These are phyloP conservation scores for Percopsis transmontana DNA, from an alignment of 2,113 vertebrate species.

Conservation along the genomic window DNA sequence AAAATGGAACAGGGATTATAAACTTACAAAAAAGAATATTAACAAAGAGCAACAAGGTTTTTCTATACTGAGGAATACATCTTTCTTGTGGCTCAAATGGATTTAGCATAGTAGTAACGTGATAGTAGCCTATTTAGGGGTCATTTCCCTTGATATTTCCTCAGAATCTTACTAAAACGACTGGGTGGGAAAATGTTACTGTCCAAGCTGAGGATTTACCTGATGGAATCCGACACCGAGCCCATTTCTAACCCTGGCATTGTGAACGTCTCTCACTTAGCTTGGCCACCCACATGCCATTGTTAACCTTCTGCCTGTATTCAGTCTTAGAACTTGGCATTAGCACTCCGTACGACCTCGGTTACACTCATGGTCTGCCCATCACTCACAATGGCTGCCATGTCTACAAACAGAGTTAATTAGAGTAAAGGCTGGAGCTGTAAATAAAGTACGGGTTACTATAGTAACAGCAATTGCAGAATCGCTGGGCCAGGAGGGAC, in stretches of 20 bases:
- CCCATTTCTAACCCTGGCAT: constrained; percentile 16
- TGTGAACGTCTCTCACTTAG: background rate
- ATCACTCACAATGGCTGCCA: constrained; percentile 21
- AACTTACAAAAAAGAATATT: no score
- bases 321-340: constrained; percentile 19
- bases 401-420: constrained; percentile 12
- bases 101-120: no score
- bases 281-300: constrained; percentile 3
- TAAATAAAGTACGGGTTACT: constrained; percentile 40
- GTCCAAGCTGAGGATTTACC: constrained; percentile 11
- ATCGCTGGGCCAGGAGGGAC: background rate
- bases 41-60: no score
- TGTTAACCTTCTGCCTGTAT: constrained; percentile 4
- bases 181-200: background rate
- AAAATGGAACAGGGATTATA: no score
- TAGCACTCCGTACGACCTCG: constrained; percentile 14
- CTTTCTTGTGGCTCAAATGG: no score
- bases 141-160: background rate
- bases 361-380: constrained; percentile 11
- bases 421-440: constrained; percentile 9
- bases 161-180: constrained; percentile 28
- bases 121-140: no score
- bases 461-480: constrained; percentile 27
- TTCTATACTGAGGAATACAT: no score
- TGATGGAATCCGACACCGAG: constrained; percentile 5